Percentiles rank a stretch among this genome's conserved stretches.
These are phyloP conservation scores for Poecilus cupreus DNA, from an alignment of 2,888 invertebrate species.

Conservation along the genomic window DNA sequence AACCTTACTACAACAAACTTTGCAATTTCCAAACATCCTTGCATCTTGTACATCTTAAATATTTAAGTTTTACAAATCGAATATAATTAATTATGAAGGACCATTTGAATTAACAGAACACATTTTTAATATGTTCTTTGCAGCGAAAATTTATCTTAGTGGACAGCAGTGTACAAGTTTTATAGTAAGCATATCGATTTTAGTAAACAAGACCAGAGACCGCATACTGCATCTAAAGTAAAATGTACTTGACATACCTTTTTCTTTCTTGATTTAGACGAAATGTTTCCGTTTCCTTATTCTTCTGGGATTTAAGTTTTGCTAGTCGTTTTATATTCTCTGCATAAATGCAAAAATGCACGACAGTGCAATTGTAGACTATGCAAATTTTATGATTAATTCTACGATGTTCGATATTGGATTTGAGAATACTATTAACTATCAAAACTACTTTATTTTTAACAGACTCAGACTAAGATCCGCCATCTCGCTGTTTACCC, in stretches of 20 bases:
- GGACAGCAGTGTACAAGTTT: too few species aligned
- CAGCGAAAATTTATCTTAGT: background rate
- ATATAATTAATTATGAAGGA: too few species aligned
- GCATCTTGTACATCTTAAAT: background rate
- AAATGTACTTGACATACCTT: slow-evolving; percentile 42
- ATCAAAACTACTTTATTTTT: too few species aligned
- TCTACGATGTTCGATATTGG: background rate
- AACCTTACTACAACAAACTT: slow-evolving; percentile 16
- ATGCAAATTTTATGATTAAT: slow-evolving; percentile 2
- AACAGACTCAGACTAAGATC: too few species aligned
- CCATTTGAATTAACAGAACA: too few species aligned
- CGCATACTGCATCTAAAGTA: slow-evolving; percentile 10
- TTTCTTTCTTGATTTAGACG: slow-evolving; percentile 47
- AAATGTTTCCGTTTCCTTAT: slow-evolving; percentile 46
- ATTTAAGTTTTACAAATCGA: background rate
- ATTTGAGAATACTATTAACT: too few species aligned
- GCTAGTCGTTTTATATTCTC: slow-evolving; percentile 5
- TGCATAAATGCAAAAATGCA: slow-evolving; percentile 20
- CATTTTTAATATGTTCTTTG: background rate
- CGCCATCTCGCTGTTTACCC: too few species aligned
- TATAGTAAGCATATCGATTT: slow-evolving; percentile 25
- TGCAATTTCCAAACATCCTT: background rate
- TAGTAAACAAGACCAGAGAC: background rate
- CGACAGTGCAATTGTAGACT: slow-evolving; percentile 12
- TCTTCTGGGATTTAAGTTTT: slow-evolving; percentile 13